phyloP scores from a whole-genome alignment of 37 sponge, comb jelly and placozoan genomes.

The Crambe crambe region DNA sequence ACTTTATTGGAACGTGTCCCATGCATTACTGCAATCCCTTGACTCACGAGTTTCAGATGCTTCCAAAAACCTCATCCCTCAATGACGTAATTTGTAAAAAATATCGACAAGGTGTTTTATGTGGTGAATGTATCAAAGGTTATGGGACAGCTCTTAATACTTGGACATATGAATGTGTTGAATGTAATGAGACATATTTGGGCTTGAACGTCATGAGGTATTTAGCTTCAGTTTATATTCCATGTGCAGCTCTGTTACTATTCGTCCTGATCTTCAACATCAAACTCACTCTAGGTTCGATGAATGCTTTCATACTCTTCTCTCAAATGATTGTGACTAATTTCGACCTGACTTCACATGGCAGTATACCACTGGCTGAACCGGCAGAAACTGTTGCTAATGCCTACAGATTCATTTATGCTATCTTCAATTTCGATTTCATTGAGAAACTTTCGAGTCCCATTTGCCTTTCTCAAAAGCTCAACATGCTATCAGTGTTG shows the following conservation, averaged over 20 bases:
- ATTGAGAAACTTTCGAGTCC: not conserved
- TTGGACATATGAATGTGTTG: conserved; percentile 12
- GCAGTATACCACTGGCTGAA: not conserved
- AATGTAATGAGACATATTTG: not conserved
- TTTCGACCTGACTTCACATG: conserved; percentile 9
- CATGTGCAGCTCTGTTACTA: conserved; percentile 22
- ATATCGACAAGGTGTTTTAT: conserved; percentile 30
- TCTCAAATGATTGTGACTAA: conserved; percentile 28
- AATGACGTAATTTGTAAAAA: conserved; percentile 10
- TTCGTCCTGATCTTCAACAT: conserved; percentile 46
- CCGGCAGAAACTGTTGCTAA: not conserved
- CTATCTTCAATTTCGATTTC: conserved; percentile 51
- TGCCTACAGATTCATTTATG: conserved; percentile 23
- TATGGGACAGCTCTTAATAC: conserved; percentile 14
- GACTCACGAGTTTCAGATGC: not conserved
- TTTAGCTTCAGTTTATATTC: conserved; percentile 13
- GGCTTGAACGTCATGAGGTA: not conserved
- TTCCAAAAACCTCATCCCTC: not conserved
- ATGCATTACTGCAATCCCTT: not conserved
- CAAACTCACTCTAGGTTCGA: conserved; percentile 32
- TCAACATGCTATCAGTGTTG: conserved; percentile 12
- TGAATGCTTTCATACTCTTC: conserved; percentile 51
- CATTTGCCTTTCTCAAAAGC: conserved; percentile 8
- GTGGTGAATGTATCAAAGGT: conserved; percentile 34
- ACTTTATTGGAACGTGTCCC: not conserved